phyloP scores from a whole-genome alignment of 1,140 invertebrate species.

The Philotrypesis tridentata region DNA sequence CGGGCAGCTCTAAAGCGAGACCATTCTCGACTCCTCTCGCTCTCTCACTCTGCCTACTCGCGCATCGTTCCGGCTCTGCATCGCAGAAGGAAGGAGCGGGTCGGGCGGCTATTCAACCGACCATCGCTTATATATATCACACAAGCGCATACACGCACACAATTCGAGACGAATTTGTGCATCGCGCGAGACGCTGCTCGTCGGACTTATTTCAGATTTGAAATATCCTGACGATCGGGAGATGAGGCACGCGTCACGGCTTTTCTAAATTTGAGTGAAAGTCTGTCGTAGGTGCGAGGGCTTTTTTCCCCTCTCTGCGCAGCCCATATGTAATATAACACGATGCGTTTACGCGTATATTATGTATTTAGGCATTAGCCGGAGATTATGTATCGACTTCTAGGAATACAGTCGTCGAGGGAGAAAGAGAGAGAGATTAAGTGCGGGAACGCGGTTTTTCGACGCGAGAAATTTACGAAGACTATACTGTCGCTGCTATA shows the following conservation, averaged over 20 bases:
- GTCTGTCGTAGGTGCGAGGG: background rate
- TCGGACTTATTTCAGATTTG: slow-evolving; percentile 22
- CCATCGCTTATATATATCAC: background rate
- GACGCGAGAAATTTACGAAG: background rate
- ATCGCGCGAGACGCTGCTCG: background rate
- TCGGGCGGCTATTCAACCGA: slow-evolving; percentile 35
- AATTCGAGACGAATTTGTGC: no score
- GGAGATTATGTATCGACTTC: background rate
- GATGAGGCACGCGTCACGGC: background rate
- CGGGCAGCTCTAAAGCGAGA: slow-evolving; percentile 56
- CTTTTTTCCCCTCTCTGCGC: background rate
- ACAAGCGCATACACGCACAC: background rate
- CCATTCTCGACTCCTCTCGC: background rate
- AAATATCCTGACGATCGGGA: background rate
- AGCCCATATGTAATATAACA: no score
- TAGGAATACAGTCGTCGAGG: background rate
- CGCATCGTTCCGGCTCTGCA: background rate
- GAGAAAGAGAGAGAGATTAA: no score
- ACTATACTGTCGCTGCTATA: background rate
- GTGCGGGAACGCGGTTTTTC: no score
- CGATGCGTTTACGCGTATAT: no score
- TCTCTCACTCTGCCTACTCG: no score
- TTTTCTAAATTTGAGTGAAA: slow-evolving; percentile 12
- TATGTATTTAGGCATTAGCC: no score
- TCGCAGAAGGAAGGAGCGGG: background rate